Base-by-base conservation (phyloP, 2,888 invertebrate species). In the Melinaea marsaeus region DNA sequence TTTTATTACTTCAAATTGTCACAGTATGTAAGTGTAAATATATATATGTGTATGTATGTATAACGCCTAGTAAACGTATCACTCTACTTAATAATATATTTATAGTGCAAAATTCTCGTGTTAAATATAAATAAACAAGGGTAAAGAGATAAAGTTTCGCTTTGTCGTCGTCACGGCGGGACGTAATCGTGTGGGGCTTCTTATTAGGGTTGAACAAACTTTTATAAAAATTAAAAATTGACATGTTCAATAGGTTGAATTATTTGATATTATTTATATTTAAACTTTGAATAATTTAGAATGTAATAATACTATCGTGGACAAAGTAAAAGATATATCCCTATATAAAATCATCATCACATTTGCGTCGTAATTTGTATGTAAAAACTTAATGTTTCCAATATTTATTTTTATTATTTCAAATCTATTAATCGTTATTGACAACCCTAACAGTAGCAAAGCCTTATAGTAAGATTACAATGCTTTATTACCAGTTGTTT, bases 131-230 rank as follows among this genome's bases (percentile, higher is more conserved):
- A 71, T 68, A 64, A 62, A 68, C 60, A 58, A 63, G 61, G 64
- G 54, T 55, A 60, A 56, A 68, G 67, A 66, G 63, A 71, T 71
- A 69, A 65, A 69, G 69, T 76, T 75, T 77, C 72, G 69, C 71
- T 71, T 72, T 72, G 76, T 71, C 72, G 74, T 71, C 73, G 71
- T 74, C 78, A 67, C 77, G 77, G 74, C 81, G 73, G 81, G 82
- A 83, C 84, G 80, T 79, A 68, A 71, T 83, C 42, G 13, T 75
- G 71, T 83, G 78, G 45, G 86, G 84, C 71, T 86, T 85, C 84
- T 60, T 64, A 48, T 54, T 69, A 85, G 80, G 84, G 83, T 66
- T 82, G 72, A 42, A 42, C 48, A 4, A n/a, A 7, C 47, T 9
- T 56, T 42, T 11, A 48, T 58, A 57, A 34, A 46, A 9, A 9